Base-by-base conservation (phyloP, 1,140 invertebrate genomes). In the Acromyrmex heyeri region DNA sequence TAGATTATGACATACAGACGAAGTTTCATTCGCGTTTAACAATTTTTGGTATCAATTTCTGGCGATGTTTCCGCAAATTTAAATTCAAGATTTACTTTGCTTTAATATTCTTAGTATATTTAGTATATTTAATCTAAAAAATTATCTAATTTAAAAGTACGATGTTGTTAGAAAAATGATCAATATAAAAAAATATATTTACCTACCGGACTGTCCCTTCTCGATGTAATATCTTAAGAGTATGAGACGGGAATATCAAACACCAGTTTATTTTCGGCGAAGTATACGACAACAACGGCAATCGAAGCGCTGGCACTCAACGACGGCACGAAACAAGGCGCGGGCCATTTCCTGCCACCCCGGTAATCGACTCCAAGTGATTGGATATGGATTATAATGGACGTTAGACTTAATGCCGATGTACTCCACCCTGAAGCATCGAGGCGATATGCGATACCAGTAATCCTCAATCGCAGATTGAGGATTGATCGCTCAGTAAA, bases 321-420 rank as follows among this genome's bases (percentile, higher is more conserved):
- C 61, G 86, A 34, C 64, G 55, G 67, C 87, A 88, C 86, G 86
- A 73, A 88, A 88, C 87, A 91, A 90, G 92, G 91, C 86, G 92
- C 88, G 90, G 91, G 87, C 88, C 88, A 86, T 90, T 93, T 94
- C 91, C 93, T 92, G 91, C 87, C 89, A 89, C 81, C 38, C 59
- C 86, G 88, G 90, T 93, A 93, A 94, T 93, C 88, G 89, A 86
- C 86, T 89, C 88, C 86, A 93, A 93, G 93, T 93, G 92, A 94
- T 94, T 94, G 93, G 88, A 93, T 92, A 88, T 72, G 83, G 83
- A 90, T 89, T 90, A 90, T 90, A 90, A 89, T 89, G 85, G 88
- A 88, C 81, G 88, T 86, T 86, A 72, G 75, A 89, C 76, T 86
- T 85, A 86, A 88, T 85, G 72, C 50, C 64, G 38, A 69, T 62